Percentiles rank a stretch among this genome's conserved stretches.
Conservation (phyloP, 2,113 vertebrate genomes). For the Antechinus stuartii region DNA sequence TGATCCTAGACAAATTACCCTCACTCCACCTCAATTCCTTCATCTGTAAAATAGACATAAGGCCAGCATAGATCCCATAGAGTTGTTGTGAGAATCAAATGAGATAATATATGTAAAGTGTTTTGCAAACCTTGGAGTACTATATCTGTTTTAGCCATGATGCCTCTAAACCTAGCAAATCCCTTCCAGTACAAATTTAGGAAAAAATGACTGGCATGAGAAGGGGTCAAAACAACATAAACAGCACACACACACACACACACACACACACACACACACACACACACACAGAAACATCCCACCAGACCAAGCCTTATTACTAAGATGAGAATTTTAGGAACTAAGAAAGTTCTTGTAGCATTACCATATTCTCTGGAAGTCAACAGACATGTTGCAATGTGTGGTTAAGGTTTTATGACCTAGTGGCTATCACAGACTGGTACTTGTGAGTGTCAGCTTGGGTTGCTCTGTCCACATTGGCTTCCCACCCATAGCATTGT, state of each 20-base stretch:
- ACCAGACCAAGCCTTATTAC: neutral
- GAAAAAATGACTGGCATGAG: neutral
- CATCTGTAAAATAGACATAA: neutral
- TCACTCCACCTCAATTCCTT: neutral
- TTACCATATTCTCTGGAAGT: neutral
- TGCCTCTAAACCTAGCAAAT: neutral
- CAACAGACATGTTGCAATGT: neutral
- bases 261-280: too few species aligned
- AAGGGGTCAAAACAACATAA: neutral
- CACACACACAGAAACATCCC: too few species aligned
- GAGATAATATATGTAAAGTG: neutral
- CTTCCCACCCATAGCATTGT: slow-evolving; percentile 39
- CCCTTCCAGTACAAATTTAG: neutral
- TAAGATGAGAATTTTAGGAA: neutral
- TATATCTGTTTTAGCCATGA: neutral
- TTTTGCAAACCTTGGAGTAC: neutral
- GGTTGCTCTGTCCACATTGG: slow-evolving; percentile 25
- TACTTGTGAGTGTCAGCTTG: neutral
- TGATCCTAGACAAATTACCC: neutral
- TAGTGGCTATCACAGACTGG: neutral
- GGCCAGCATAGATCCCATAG: neutral
- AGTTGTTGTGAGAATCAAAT: neutral
- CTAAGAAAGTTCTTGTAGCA: neutral
- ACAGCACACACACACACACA: neutral
- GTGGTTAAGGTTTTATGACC: slow-evolving; percentile 40